These are phyloP conservation scores for Folsomia manolachei DNA, from an alignment of 2,888 invertebrate genomes.

Conservation along the genomic window DNA sequence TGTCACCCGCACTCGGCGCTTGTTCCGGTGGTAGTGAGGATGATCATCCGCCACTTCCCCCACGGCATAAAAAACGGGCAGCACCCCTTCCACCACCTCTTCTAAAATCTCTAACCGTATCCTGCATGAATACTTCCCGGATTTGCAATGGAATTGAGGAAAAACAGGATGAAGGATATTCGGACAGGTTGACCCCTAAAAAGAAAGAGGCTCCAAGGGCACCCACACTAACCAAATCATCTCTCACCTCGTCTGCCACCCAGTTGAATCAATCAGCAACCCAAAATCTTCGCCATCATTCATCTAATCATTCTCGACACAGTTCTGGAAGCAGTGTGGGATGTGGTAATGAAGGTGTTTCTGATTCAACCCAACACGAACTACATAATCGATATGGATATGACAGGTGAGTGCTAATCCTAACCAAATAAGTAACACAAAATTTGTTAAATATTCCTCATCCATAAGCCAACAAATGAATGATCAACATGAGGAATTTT, in stretches of 20 bases:
- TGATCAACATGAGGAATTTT: too few species aligned
- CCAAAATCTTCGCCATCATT: conserved; percentile 40
- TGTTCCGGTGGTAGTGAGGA: too few species aligned
- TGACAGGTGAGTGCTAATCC: neutral
- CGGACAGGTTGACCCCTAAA: conserved; percentile 40
- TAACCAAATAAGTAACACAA: too few species aligned
- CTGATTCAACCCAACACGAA: neutral
- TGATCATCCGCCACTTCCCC: too few species aligned
- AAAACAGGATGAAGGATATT: conserved; percentile 46
- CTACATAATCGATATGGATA: neutral
- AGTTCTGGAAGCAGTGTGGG: conserved; percentile 69
- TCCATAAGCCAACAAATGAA: too few species aligned
- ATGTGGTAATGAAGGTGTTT: neutral
- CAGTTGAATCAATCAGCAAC: conserved; percentile 20
- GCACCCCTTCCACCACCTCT: conserved; percentile 44
- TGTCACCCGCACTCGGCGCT: conserved; percentile 23
- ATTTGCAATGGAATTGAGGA: neutral
- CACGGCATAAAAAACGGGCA: conserved; percentile 48
- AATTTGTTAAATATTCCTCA: too few species aligned
- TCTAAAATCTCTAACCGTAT: conserved; percentile 22
- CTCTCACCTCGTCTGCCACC: neutral
- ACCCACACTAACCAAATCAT: conserved; percentile 25
- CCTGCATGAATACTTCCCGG: conserved; percentile 58
- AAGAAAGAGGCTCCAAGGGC: conserved; percentile 48
- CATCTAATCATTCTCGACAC: conserved; percentile 66